Base-by-base conservation (phyloP, 2,888 invertebrate species). In the Polia nebulosa region DNA sequence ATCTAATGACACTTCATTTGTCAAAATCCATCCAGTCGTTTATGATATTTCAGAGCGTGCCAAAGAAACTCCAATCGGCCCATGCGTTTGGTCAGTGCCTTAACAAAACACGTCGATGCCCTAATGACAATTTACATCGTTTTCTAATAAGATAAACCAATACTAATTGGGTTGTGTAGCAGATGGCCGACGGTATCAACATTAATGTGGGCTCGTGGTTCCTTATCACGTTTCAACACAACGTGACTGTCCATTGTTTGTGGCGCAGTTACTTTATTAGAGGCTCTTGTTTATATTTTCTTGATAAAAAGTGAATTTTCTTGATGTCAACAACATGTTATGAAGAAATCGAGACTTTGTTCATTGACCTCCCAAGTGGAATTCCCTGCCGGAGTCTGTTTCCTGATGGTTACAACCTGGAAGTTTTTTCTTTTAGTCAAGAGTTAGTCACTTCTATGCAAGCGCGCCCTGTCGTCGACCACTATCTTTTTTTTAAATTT, bases 191-290 rank as follows among this genome's bases (percentile, higher is more conserved):
- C 29, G 20, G 22, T 62, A 65, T 70, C 60, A 22, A 58, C 63
- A 51, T 27, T 58, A 25, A 51, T 60, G 53, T n/a, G 41, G 68
- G 56, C 53, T 58, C 58, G 66, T 72, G 68, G 55, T 62, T 59
- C 57, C 69, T 72, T 55, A 64, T 81, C 88, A 88, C 88, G 86
- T 87, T 82, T 71, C 29, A 29, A 34, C 0, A 20, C 72, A 85
- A 87, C 87, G 87, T 87, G 87, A 85, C 63, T 6, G 34, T 6
- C 34, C 34, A 52, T 64, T 65, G 80, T 69, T 62, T 69, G 20
- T 79, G 62, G 52, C 76, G 76, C 56, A 68, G 69, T 64, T 27
- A 64, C 22, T 53, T 55, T 29, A 65, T 51, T 70, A 57, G 4
- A 52, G 22, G 55, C 15, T 60, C 53, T 49, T 41, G 65, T 76